A percentile compares a stretch with the other conserved stretches of the same genome.
phyloP scores from a whole-genome alignment of 2,113 vertebrate genomes.

The Hyla sarda region DNA sequence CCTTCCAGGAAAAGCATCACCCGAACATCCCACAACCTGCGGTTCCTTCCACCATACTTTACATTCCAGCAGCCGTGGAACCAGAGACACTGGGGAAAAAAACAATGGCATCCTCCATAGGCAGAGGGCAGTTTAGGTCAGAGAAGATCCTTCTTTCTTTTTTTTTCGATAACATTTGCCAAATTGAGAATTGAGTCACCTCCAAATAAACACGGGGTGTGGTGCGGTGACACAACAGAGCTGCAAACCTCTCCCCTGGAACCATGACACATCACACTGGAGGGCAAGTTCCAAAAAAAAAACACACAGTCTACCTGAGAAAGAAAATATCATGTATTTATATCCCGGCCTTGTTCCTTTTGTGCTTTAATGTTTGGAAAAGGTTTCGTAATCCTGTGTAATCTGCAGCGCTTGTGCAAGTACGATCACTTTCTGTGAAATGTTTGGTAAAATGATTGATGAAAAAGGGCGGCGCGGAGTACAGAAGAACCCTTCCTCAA shows the following conservation, averaged over 20 bases:
- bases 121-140: conserved; percentile 52
- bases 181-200: conserved; percentile 40
- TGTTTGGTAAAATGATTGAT: conserved; percentile 25
- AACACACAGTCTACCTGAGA: conserved; percentile 54
- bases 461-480: not conserved
- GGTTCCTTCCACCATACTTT: not conserved
- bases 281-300: conserved; percentile 44
- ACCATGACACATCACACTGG: conserved; percentile 37
- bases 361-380: conserved; percentile 41
- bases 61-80: conserved; percentile 7
- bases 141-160: not conserved
- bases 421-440: conserved; percentile 45
- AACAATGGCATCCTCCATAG: not conserved
- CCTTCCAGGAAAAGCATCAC: conserved; percentile 16
- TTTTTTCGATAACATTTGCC: conserved; percentile 20
- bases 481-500: not conserved
- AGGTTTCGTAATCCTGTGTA: conserved; percentile 55
- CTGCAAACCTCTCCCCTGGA: conserved; percentile 33
- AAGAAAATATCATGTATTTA: conserved; percentile 52
- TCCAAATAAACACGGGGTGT: conserved; percentile 51
- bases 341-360: conserved; percentile 41
- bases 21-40: not conserved
- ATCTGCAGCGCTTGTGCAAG: conserved; percentile 41
- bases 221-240: conserved; percentile 48
- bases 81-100: conserved; percentile 2